Base-by-base conservation (phyloP, 2,113 vertebrate genomes). In the Prolemur simus region DNA sequence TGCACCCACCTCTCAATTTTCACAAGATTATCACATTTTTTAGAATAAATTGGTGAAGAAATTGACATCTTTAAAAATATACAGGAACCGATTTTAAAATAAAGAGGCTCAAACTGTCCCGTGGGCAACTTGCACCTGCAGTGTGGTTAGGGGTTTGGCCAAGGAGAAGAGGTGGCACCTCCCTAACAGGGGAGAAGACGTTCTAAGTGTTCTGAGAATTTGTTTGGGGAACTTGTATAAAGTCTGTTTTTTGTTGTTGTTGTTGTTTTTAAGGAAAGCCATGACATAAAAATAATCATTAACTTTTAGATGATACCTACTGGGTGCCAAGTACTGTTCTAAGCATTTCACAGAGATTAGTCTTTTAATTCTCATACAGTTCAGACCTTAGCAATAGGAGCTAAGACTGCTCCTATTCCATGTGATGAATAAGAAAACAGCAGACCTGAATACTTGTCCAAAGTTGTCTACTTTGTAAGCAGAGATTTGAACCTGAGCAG, bases 361-460 rank as follows among this genome's bases (percentile, higher is more conserved):
- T 49, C 54, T 56, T 42, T 89, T 17, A n/a, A 49, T 29, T n/a
- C 21, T 56, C 49, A 12, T 1, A 18, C 13, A 42, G 0, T 56
- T 27, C 18, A 32, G 45, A 73, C 37, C 54, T 8, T 8, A 6
- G 27, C 3, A 0, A 13, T 3, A 15, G 10, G 11, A 37, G 15
- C 32, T 13, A 76, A 37, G 49, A 18, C 23, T 21, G 7, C 29
- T 29, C 12, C 52, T 15, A 7, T 9, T 2, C 15, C n/a, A 8
- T 23, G 34, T 37, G 17, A 56, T 4, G 49, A 83, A 27, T 34
- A 58, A 71, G 49, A 10, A 90, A 69, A 68, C 37, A n/a, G 45
- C 34, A 12, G 6, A 39, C 9, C 13, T 73, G 2, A 74, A 20
- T 54, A 42, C 25, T 11, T 12, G 18, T 29, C 11, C 11, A 25